A percentile compares a stretch with the other conserved stretches of the same genome.
These are phyloP conservation scores for Montipora foliosa DNA, from an alignment of 64 coral and sea anemone genomes.

Conservation along the genomic window DNA sequence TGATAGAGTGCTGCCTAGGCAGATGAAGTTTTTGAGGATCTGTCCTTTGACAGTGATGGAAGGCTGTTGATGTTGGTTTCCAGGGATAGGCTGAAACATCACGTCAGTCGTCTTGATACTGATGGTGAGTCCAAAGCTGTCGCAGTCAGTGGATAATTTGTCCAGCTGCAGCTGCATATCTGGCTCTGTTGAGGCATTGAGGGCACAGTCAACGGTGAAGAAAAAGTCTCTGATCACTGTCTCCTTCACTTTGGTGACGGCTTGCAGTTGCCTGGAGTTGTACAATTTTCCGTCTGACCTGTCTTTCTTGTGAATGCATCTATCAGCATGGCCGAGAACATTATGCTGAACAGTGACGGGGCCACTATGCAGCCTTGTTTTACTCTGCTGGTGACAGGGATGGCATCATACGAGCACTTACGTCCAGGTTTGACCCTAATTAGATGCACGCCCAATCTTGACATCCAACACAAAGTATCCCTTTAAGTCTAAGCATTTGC, in stretches of 20 bases:
- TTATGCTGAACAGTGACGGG: slow-evolving; percentile 22
- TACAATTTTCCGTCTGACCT: slow-evolving; percentile 2
- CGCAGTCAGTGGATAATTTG: not conserved
- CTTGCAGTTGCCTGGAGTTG: not conserved
- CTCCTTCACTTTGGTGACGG: not conserved
- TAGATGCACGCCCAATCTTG: too few relatives aligned
- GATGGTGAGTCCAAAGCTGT: slow-evolving; percentile 58
- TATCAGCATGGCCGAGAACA: slow-evolving; percentile 19
- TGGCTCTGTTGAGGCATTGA: slow-evolving; percentile 11
- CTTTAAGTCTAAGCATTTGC: too few relatives aligned
- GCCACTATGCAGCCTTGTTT: slow-evolving; percentile 42
- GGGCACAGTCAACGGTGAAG: slow-evolving; percentile 48
- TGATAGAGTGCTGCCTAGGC: slow-evolving; percentile 50
- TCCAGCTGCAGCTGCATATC: slow-evolving; percentile 10
- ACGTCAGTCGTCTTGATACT: slow-evolving; percentile 66
- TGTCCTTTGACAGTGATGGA: slow-evolving; percentile 18
- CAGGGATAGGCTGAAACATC: slow-evolving; percentile 8
- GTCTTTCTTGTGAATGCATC: not conserved
- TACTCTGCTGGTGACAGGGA: slow-evolving; percentile 33
- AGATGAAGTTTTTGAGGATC: slow-evolving; percentile 34
- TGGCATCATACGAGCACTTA: not conserved
- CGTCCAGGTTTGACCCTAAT: too few relatives aligned
- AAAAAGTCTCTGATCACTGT: not conserved
- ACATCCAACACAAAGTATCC: too few relatives aligned
- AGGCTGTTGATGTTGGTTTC: not conserved